Evolutionary conservation across 2,797 vertebrate species (phyloP).

Genomic region (Cynopterus sphinx): DNA sequence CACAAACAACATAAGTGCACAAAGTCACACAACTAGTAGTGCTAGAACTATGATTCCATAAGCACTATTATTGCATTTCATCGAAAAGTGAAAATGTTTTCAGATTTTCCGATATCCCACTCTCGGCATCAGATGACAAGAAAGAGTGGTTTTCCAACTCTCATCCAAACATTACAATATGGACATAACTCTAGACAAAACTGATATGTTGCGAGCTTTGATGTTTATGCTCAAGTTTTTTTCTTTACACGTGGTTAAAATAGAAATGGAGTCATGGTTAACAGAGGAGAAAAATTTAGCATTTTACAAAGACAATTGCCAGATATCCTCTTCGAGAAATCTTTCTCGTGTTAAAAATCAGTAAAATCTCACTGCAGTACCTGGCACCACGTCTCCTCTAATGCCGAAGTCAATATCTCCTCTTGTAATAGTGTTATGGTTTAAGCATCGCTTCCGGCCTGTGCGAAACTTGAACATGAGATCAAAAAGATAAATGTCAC

Average conservation of each 20-base stretch:
- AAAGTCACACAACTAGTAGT: not conserved
- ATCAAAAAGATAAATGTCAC: slow-evolving; percentile 81
- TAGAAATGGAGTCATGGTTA: not conserved
- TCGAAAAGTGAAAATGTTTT: not conserved
- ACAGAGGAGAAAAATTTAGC: not conserved
- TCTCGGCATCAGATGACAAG: not conserved
- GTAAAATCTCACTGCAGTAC: slow-evolving; percentile 72
- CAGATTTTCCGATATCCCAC: not conserved
- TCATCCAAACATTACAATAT: not conserved
- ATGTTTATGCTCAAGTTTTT: not conserved
- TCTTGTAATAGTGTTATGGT: slow-evolving; percentile 71
- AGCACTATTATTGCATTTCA: not conserved
- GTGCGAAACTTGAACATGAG: slow-evolving; percentile 60
- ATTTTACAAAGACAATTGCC: slow-evolving; percentile 10
- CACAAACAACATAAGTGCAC: not conserved
- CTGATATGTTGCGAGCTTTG: not conserved
- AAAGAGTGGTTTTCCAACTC: not conserved
- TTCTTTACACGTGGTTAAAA: slow-evolving; percentile 3
- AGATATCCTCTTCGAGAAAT: slow-evolving; percentile 59
- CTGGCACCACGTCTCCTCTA: slow-evolving; percentile 61
- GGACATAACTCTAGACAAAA: not conserved
- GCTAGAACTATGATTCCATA: not conserved
- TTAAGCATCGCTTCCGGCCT: slow-evolving; percentile 79
- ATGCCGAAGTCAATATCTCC: slow-evolving; percentile 78
- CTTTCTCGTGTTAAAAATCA: slow-evolving; percentile 66